Conservation (phyloP, 2,888 invertebrate species). For the Spodoptera picta region DNA sequence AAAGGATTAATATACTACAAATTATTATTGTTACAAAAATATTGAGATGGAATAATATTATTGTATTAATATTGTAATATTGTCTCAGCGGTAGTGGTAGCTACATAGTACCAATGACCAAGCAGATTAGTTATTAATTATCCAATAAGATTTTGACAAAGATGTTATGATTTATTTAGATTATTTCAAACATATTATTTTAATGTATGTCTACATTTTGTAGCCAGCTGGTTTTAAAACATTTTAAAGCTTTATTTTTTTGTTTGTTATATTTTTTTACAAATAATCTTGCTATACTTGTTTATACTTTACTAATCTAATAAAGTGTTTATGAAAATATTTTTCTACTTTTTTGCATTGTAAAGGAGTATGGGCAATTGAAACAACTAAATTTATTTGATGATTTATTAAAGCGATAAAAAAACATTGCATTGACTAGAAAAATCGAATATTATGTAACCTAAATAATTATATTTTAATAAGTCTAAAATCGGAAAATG, state of each 20-base stretch:
- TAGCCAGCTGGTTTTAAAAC: slow-evolving; percentile 15
- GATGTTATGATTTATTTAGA: slow-evolving; percentile 24
- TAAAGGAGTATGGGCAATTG: slow-evolving; percentile 15
- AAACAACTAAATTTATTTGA: slow-evolving; percentile 56
- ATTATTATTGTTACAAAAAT: no score
- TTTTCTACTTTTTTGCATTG: slow-evolving; percentile 6
- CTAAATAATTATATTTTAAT: slow-evolving; percentile 62
- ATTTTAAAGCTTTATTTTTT: slow-evolving; percentile 15
- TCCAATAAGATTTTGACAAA: slow-evolving; percentile 20
- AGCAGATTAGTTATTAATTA: slow-evolving; percentile 36
- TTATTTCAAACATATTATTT: slow-evolving; percentile 19
- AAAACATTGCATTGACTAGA: slow-evolving; percentile 86
- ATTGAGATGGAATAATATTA: no score
- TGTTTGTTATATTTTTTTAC: slow-evolving; percentile 41
- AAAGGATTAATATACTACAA: background rate
- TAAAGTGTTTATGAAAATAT: slow-evolving; percentile 31
- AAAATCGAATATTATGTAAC: slow-evolving; percentile 72
- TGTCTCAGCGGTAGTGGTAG: no score
- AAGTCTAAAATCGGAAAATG: slow-evolving; percentile 66
- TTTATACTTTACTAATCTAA: slow-evolving; percentile 36
- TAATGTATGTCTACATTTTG: slow-evolving; percentile 16
- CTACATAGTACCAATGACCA: slow-evolving; percentile 16
- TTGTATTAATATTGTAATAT: no score
- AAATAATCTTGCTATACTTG: slow-evolving; percentile 36
- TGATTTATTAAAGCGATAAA: slow-evolving; percentile 85